A percentile compares a stretch with the other conserved stretches of the same genome.
Conservation (phyloP, 1,140 invertebrate genomes). For the Papilio dardanus region DNA sequence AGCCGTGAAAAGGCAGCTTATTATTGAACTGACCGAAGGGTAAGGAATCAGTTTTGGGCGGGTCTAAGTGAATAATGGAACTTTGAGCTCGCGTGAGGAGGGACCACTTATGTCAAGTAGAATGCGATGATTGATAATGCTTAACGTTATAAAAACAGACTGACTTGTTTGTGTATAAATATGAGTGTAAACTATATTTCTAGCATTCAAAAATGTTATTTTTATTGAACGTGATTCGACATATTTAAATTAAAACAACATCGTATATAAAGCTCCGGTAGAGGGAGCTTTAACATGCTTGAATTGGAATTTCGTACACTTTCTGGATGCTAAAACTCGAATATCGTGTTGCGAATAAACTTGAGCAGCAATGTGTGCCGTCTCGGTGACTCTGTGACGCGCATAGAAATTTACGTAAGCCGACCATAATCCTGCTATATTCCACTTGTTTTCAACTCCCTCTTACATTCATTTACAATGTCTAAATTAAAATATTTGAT, state of each 20-base stretch:
- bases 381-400: conserved; percentile 19
- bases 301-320: conserved; percentile 23
- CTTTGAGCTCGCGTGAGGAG: conserved; percentile 74
- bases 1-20: conserved; percentile 45
- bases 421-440: conserved; percentile 24
- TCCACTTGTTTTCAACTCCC: conserved; percentile 4
- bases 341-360: conserved; percentile 34
- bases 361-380: conserved; percentile 15
- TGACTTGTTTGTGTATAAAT: neutral
- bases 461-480: neutral
- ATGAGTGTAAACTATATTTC: neutral
- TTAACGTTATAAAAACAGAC: conserved; percentile 67
- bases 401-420: conserved; percentile 31
- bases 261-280: conserved; percentile 24
- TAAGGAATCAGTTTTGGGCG: conserved; percentile 71
- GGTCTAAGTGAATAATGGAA: conserved; percentile 76
- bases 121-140: conserved; percentile 79
- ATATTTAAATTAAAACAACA: conserved; percentile 50
- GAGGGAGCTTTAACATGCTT: conserved; percentile 19
- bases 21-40: conserved; percentile 55
- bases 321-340: conserved; percentile 19
- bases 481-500: neutral
- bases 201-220: neutral
- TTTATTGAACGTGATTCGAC: conserved; percentile 44
- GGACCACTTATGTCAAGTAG: conserved; percentile 77